phyloP scores from a whole-genome alignment of 92 coral and sea anemone species.

The Porites lobata region DNA sequence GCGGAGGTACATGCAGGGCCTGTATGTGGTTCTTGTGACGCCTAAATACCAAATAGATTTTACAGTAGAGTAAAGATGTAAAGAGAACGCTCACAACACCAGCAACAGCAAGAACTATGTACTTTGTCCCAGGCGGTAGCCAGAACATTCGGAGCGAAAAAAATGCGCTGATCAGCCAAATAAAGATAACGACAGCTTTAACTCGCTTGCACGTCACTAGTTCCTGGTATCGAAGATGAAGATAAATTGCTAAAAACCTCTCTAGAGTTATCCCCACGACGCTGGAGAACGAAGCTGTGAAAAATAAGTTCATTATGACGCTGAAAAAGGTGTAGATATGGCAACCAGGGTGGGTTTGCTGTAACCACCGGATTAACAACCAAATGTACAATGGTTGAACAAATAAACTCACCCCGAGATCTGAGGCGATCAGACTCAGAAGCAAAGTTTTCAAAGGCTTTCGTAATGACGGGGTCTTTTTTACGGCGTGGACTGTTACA shows the following conservation, averaged over 20 bases:
- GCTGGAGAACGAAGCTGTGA: slow-evolving; percentile 10
- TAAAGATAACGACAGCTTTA: not conserved
- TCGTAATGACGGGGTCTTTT: slow-evolving; percentile 8
- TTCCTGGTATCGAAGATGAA: slow-evolving; percentile 27
- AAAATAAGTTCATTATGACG: slow-evolving; percentile 14
- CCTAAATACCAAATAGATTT: not conserved
- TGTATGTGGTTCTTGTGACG: slow-evolving; percentile 18
- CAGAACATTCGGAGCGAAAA: slow-evolving; percentile 1
- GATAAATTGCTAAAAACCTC: not conserved
- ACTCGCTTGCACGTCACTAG: slow-evolving; percentile 11
- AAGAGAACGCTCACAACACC: not conserved
- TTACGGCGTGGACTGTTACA: slow-evolving; percentile 13
- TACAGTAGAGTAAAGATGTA: slow-evolving; percentile 2
- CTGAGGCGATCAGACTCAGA: slow-evolving; percentile 19
- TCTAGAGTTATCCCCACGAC: not conserved
- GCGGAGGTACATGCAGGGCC: not conserved
- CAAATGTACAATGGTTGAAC: slow-evolving; percentile 16
- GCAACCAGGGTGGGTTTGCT: not conserved
- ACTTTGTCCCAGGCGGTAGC: slow-evolving; percentile 1
- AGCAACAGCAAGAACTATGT: not conserved
- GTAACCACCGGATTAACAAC: slow-evolving; percentile 16
- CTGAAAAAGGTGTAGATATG: not conserved
- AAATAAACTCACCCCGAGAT: slow-evolving; percentile 25
- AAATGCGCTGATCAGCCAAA: not conserved
- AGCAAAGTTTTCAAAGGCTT: slow-evolving; percentile 10